These are phyloP conservation scores for Harpagus bidentatus DNA, from an alignment of 2,113 vertebrate genomes.

Conservation along the genomic window DNA sequence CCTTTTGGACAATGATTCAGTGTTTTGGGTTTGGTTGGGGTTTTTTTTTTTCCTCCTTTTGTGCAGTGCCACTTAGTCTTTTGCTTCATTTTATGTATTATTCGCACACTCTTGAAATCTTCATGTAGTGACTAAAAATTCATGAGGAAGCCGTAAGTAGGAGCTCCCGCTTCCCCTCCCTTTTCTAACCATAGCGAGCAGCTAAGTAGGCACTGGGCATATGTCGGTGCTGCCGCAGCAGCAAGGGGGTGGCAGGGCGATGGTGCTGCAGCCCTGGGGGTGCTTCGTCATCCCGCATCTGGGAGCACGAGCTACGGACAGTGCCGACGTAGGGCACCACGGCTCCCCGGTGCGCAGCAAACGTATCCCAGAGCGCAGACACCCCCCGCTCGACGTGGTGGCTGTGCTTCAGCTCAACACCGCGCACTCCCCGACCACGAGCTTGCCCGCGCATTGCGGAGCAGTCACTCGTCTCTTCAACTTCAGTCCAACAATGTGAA, in stretches of 20 bases:
- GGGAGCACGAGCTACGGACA: neutral
- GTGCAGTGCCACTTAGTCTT: slow-evolving; percentile 3
- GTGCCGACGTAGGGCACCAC: rapidly evolving
- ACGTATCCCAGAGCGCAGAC: neutral
- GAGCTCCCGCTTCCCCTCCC: neutral
- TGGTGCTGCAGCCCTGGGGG: neutral
- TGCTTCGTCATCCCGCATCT: neutral
- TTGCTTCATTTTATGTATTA: neutral
- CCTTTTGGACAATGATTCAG: slow-evolving; percentile 40
- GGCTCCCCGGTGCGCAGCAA: neutral
- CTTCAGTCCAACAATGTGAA: neutral
- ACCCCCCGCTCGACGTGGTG: rapidly evolving
- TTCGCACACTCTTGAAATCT: slow-evolving; percentile 33
- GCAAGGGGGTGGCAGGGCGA: neutral
- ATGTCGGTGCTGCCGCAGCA: neutral
- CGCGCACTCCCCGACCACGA: rapidly evolving
- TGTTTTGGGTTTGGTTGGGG: neutral
- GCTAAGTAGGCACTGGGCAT: neutral
- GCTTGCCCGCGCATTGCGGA: neutral
- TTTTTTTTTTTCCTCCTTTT: neutral
- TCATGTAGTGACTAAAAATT: slow-evolving; percentile 43
- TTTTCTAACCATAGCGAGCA: neutral
- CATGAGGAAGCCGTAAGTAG: neutral
- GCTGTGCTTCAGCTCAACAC: neutral
- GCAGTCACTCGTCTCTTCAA: neutral